phyloP scores from a whole-genome alignment of 2,888 invertebrate genomes.

The Pristionchus entomophagus region DNA sequence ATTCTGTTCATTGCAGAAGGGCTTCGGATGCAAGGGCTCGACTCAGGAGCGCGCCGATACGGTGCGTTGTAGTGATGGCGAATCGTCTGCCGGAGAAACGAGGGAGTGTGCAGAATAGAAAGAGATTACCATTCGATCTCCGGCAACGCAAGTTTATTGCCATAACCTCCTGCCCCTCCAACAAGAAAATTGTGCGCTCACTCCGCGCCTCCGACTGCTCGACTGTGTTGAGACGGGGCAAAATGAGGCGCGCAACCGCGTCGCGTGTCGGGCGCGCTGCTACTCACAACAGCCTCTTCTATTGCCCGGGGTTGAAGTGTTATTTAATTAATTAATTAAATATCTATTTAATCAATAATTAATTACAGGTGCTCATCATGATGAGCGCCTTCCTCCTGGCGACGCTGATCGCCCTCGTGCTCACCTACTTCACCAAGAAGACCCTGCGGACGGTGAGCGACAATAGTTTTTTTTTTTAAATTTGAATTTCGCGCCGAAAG shows the following conservation, averaged over 20 bases:
- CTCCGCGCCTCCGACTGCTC: too few species aligned
- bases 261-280: too few species aligned
- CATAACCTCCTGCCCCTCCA: neutral
- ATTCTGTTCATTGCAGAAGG: neutral
- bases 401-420: neutral
- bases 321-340: neutral
- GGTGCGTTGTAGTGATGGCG: too few species aligned
- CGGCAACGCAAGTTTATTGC: too few species aligned
- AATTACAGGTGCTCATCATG: neutral
- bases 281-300: neutral
- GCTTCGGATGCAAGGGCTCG: neutral
- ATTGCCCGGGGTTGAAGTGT: neutral
- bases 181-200: too few species aligned
- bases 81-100: too few species aligned
- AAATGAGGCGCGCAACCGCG: too few species aligned
- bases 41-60: neutral
- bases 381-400: neutral
- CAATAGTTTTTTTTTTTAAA: too few species aligned
- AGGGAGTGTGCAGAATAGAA: too few species aligned
- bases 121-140: too few species aligned
- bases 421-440: neutral
- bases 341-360: neutral
- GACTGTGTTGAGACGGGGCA: too few species aligned
- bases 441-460: neutral
- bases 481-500: too few species aligned